Conservation (phyloP, 2,888 invertebrate species). For the Andrena minutula region DNA sequence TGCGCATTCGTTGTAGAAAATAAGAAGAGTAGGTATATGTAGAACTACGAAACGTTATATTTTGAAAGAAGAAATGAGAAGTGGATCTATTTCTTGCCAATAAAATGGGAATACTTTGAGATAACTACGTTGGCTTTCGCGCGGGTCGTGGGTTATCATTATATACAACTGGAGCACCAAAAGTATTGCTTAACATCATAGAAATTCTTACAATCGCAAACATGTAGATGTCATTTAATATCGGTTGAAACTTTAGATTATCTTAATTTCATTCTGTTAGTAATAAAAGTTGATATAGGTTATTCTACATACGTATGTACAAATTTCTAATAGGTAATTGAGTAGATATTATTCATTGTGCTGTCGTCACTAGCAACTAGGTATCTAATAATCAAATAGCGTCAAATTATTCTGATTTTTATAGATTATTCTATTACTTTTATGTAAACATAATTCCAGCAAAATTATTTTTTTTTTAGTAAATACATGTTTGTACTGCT, state of each 20-base stretch:
- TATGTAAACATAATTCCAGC: too few species aligned
- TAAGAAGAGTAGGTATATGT: too few species aligned
- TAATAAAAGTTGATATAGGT: background rate
- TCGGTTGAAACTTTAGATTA: background rate
- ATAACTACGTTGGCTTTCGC: conserved; percentile 50
- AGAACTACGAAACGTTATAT: background rate
- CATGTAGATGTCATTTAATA: background rate
- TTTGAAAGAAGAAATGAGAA: conserved; percentile 14
- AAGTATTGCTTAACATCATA: background rate
- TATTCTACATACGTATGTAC: background rate
- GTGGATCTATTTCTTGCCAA: conserved; percentile 30
- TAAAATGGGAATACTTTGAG: conserved; percentile 31
- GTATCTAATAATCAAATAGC: too few species aligned
- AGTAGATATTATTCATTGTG: background rate
- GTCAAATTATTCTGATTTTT: too few species aligned
- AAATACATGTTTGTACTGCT: too few species aligned
- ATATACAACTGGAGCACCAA: conserved; percentile 18
- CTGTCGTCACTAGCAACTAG: too few species aligned
- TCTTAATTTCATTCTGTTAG: background rate
- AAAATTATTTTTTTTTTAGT: too few species aligned
- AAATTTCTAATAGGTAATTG: background rate
- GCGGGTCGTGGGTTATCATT: conserved; percentile 49
- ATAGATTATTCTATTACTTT: too few species aligned
- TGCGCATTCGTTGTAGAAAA: too few species aligned
- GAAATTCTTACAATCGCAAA: background rate